phyloP scores from a whole-genome alignment of 2,888 invertebrate genomes.

The Netelia virgata region DNA sequence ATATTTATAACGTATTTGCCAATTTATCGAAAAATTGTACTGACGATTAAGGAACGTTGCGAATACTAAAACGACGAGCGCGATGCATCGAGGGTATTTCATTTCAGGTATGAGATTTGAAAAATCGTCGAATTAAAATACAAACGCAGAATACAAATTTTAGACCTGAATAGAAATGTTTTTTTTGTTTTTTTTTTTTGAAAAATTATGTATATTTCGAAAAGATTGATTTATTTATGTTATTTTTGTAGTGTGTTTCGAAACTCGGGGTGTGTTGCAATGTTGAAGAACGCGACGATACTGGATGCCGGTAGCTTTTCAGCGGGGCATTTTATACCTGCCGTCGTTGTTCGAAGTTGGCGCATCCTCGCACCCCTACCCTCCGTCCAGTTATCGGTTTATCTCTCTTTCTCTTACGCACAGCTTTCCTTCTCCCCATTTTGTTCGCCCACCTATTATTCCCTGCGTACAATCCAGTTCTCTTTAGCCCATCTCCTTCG shows the following conservation, averaged over 20 bases:
- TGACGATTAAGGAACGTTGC: conserved; percentile 76
- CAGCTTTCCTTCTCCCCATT: conserved; percentile 44
- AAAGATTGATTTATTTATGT: conserved; percentile 5
- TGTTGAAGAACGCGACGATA: conserved; percentile 72
- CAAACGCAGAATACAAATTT: neutral
- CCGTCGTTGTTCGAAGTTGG: conserved; percentile 62
- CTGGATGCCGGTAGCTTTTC: conserved; percentile 76
- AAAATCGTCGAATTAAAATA: conserved; percentile 9
- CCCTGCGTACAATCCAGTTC: conserved; percentile 44
- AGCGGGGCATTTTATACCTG: conserved; percentile 79
- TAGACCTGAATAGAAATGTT: neutral
- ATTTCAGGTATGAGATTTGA: conserved; percentile 64
- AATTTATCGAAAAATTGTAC: conserved; percentile 52
- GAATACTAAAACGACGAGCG: conserved; percentile 75
- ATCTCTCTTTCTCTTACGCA: conserved; percentile 33
- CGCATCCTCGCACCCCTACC: conserved; percentile 67
- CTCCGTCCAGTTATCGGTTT: conserved; percentile 44
- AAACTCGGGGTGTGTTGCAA: conserved; percentile 53
- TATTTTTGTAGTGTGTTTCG: neutral
- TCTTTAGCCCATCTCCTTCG: conserved; percentile 62
- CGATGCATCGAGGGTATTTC: conserved; percentile 71
- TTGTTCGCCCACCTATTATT: conserved; percentile 51
- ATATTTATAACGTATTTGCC: neutral
- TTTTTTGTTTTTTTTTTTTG: too few relatives aligned
- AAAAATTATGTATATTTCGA: neutral